Base-by-base conservation (phyloP, 2,888 invertebrate genomes). In the Achlya flavicornis region DNA sequence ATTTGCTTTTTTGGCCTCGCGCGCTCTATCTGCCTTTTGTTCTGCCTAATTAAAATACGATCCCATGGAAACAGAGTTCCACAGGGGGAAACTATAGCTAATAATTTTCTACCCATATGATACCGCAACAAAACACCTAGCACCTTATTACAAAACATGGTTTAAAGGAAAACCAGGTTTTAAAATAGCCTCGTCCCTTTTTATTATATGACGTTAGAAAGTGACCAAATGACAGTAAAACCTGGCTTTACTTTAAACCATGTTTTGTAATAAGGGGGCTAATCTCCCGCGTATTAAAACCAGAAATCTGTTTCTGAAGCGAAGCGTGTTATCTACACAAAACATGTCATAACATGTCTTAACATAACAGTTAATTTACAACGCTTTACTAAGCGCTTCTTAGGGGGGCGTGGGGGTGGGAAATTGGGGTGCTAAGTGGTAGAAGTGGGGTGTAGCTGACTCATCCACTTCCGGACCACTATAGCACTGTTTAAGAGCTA, bases 391-490 rank as follows among this genome's bases (percentile, higher is more conserved):
- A 61, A 60, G 58, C 35, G 63, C 35, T 43, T 60, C 26, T 11
- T 38, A 11, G 57, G 57, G 62, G 38, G 61, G n/a, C 61, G 64
- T 35, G 61, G 59, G 58, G 62, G 41, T 41, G 41, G 59, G 64
- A 63, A 7, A 16, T 3, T 5, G 19, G 19, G 53, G 53, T 53
- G 53, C 19, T 53, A 53, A 19, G 53, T 53, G 53, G 8, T n/a
- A 19, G 53, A 19, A 53, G 19, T 38, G 61, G 53, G 57, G 61
- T 43, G 62, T 53, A 35, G 66, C 67, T 71, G 76, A 74, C 57
- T 70, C 65, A 69, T 63, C 68, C 70, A 66, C 68, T 76, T 64
- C n/a, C 16, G 59, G 63, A 68, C 65, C 61, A 65, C 11, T 33
- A 10, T 10, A 46, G 67, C 26, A 2, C 62, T 53, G 48, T 53